phyloP scores from a whole-genome alignment of 2,113 vertebrate genomes.

The Protobothrops flavoviridis region DNA sequence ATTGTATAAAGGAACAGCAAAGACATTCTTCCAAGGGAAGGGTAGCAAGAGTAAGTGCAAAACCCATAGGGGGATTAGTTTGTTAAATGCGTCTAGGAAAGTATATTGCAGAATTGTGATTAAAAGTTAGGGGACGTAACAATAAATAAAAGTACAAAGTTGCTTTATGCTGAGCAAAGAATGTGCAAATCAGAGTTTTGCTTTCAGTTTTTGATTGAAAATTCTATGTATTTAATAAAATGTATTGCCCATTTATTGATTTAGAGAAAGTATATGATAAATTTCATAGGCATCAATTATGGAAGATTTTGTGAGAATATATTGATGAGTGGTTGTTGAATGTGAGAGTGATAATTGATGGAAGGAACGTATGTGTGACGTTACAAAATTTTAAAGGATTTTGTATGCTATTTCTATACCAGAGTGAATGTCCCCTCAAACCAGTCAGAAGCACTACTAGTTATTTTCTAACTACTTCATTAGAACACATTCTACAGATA shows the following conservation, averaged over 20 bases:
- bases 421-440: not conserved
- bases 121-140: not conserved
- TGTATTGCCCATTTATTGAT: not conserved
- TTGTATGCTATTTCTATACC: not conserved
- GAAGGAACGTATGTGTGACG: not conserved
- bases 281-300: not conserved
- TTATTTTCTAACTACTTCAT: not conserved
- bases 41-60: not conserved
- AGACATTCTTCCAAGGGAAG: not conserved
- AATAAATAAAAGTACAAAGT: not conserved
- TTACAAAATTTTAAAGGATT: not conserved
- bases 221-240: not conserved
- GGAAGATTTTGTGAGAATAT: not conserved
- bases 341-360: not conserved
- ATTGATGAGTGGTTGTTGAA: not conserved
- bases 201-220: not conserved
- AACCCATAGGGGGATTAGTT: not conserved
- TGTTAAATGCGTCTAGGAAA: not conserved
- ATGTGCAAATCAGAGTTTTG: not conserved
- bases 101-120: not conserved
- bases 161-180: not conserved
- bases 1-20: not conserved
- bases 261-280: not conserved
- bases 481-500: not conserved
- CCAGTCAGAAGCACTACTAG: not conserved